Base-by-base conservation (phyloP, 2,113 vertebrate species). In the Caranx ignobilis region DNA sequence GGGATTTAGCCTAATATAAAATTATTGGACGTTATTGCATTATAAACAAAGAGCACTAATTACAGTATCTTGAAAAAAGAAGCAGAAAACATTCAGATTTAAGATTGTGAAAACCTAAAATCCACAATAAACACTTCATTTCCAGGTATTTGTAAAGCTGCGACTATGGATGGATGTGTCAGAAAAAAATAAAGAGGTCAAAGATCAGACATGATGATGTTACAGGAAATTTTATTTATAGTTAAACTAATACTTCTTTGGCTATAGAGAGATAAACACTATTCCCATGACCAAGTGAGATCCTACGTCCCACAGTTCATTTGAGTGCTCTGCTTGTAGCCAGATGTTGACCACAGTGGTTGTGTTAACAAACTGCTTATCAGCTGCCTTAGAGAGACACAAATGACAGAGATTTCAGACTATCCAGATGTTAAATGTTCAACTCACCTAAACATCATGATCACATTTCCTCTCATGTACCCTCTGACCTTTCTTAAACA, bases 371-470 rank as follows among this genome's bases (percentile, higher is more conserved):
- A 59, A 86, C 85, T 45, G 26, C 26, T 26, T 26, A 26, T 69
- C 81, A 94, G 91, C 91, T 91, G 91, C 90, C 87, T 57, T 6
- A 39, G 35, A 59, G 0, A 26, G 78, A 85, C 75, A 80, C 0
- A 84, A 16, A n/a, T 41, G 47, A 67, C 3, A 57, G 0, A 65
- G 47, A 67, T 61, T 43, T 63, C 54, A 67, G 50, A 78, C 41
- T 56, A 15, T 78, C 48, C 13, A 48, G 55, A 70, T 74, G 74
- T 76, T 75, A 75, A 55, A 82, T 39, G 31, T 62, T 59, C 39
- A 65, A 3, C 10, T 52, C 56, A 41, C 41, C 21, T 71, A 18
- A 68, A 75, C 57, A 66, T 45, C 11, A 59, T 4, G 0, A 66
- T 59, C 50, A 75, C 56, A 3, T 69, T 41, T 81, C 16, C 45